Evolutionary conservation across 2,113 vertebrate genomes (phyloP).

Genomic region (Gymnarchus niloticus): DNA sequence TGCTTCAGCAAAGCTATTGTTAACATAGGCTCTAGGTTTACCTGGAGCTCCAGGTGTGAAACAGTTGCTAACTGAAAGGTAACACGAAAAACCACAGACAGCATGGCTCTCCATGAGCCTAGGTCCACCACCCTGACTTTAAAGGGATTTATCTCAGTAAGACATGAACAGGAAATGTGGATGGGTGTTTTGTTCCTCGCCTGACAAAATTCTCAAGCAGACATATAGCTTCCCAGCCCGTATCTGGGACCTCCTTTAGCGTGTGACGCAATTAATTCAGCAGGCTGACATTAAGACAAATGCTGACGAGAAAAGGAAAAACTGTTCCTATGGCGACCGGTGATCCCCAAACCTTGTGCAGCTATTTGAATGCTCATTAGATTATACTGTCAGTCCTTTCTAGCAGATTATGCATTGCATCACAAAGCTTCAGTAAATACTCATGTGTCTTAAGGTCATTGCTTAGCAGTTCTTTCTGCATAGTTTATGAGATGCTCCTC

Average conservation of each 20-base stretch:
- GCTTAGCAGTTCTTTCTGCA: neutral
- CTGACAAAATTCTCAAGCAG: constrained; percentile 1
- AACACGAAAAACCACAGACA: neutral
- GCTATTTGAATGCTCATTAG: neutral
- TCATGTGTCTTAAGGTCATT: neutral
- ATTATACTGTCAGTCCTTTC: neutral
- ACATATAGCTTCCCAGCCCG: constrained; percentile 2
- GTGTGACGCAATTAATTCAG: neutral
- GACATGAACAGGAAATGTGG: neutral
- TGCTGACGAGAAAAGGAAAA: neutral
- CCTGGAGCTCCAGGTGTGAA: constrained; percentile 4
- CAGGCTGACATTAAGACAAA: neutral
- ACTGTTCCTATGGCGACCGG: neutral
- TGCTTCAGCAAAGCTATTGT: neutral
- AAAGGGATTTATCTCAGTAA: neutral
- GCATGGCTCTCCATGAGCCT: neutral
- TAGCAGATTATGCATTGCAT: neutral
- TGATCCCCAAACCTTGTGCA: neutral
- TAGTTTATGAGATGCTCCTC: neutral
- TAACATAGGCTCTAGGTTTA: neutral
- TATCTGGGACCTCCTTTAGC: neutral
- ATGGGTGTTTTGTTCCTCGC: neutral
- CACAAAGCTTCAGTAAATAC: neutral
- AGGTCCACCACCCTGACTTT: neutral
- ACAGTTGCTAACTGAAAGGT: neutral